Percentiles rank a stretch among this genome's conserved stretches.
phyloP scores from a whole-genome alignment of 2,113 vertebrate genomes.

The Zosterops pallidus region DNA sequence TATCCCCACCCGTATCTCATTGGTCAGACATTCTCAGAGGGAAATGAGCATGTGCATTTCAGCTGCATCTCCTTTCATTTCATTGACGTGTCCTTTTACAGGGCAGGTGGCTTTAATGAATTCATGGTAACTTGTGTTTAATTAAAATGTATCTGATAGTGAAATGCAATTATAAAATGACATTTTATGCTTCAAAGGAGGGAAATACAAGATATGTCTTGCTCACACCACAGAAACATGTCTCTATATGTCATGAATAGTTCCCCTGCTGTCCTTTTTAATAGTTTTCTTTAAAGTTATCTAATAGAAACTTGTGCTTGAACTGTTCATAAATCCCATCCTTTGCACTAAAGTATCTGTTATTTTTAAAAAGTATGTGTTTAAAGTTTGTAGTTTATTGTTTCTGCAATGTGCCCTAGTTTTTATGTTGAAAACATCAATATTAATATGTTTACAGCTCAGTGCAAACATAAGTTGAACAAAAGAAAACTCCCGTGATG shows the following conservation, averaged over 20 bases:
- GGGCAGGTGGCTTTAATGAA: neutral
- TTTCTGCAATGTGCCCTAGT: neutral
- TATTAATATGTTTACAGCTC: constrained; percentile 4
- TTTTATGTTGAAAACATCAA: neutral
- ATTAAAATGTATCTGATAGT: neutral
- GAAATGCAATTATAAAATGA: neutral
- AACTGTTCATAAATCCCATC: neutral
- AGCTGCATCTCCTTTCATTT: neutral
- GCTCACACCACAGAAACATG: neutral
- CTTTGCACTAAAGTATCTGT: neutral
- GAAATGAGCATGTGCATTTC: neutral
- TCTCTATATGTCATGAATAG: neutral
- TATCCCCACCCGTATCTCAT: neutral
- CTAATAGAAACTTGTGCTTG: neutral
- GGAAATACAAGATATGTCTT: neutral
- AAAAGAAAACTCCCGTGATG: neutral
- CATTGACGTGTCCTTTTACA: neutral
- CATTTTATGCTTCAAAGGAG: neutral
- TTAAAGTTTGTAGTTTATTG: neutral
- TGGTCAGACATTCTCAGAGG: neutral
- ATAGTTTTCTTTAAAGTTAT: neutral
- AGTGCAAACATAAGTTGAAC: neutral
- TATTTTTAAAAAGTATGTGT: neutral
- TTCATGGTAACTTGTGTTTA: neutral
- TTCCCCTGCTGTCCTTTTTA: neutral